Base-by-base conservation (phyloP, 2,797 vertebrate species). In the Oreochromis grahami region DNA sequence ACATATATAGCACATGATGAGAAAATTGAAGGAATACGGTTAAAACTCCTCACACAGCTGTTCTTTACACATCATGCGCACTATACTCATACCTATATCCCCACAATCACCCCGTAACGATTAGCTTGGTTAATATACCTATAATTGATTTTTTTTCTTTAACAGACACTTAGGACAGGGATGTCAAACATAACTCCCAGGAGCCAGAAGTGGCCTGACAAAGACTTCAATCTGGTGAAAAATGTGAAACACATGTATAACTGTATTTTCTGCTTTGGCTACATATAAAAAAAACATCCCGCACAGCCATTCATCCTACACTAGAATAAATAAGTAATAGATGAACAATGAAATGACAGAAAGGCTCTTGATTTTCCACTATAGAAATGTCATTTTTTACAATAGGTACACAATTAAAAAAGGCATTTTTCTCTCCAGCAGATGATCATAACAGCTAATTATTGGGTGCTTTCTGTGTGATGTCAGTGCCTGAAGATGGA, bases 41-140 rank as follows among this genome's bases (percentile, higher is more conserved):
- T 38, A 11, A 38, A 38, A 38, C 38, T 38, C 4, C 38, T 41
- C 38, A 41, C 38, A 41, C 38, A 41, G 10, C 5, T 1, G 58
- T 63, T 63, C 58, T 63, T 8, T 63, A n/a, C 1, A 63, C 58
- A 36, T 36, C 10, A 36, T 2, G 34, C 4, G 0, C 19, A 21
- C 34, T 38, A 3, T 19, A 65, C 19, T 65, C 34, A 21, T 63
- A 36, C 34, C 34, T 38, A 21, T 38, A 38, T 7, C 7, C 60
- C 19, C 60, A 65, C 19, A 38, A 65, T 38, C 34, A 65, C 32
- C 58, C 32, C 1, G 4, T 63, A 13, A 63, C 32, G 36, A 63
- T 63, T 63, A 63, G 32, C 58, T 63, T 63, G 32, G 32, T n/a
- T 63, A 63, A 63, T 36, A 63, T 63, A 19, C 58, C 58, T 36